A percentile compares a stretch with the other conserved stretches of the same genome.
Evolutionary conservation across 2,113 vertebrate species (phyloP).

Genomic region (Ceratotherium simum): DNA sequence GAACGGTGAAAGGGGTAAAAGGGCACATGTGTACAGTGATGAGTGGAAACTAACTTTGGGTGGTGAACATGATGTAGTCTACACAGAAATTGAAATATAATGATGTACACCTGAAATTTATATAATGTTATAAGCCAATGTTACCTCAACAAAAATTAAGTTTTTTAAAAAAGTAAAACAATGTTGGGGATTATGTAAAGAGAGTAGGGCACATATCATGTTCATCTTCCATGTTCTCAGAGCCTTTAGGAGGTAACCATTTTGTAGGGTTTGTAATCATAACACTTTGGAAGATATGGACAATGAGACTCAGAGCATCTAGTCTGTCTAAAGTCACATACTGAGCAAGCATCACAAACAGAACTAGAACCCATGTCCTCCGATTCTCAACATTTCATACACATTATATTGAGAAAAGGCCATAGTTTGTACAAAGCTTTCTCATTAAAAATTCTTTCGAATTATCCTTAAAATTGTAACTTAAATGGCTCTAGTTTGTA

Average conservation of each 20-base stretch:
- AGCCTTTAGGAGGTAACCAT: background rate
- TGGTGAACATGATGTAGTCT: no score
- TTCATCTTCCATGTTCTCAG: background rate
- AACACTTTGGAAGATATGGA: background rate
- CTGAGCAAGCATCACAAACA: background rate
- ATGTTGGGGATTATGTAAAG: background rate
- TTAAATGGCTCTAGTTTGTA: background rate
- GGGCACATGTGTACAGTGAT: no score
- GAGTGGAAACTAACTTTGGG: no score
- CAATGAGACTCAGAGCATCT: background rate
- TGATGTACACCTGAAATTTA: no score
- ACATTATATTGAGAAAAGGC: background rate
- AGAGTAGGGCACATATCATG: background rate
- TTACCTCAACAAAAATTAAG: no score
- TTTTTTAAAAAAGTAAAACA: no score
- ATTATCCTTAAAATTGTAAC: background rate
- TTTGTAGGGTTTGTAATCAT: background rate
- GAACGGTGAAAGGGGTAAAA: no score
- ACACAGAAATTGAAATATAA: no score
- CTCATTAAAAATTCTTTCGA: background rate
- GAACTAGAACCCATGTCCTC: background rate
- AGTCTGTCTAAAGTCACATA: background rate
- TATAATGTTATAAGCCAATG: no score
- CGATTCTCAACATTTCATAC: background rate
- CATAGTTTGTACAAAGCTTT: background rate